Percentiles rank a stretch among this genome's conserved stretches.
Conservation (phyloP, 2,888 invertebrate genomes). For the Thera britannica region DNA sequence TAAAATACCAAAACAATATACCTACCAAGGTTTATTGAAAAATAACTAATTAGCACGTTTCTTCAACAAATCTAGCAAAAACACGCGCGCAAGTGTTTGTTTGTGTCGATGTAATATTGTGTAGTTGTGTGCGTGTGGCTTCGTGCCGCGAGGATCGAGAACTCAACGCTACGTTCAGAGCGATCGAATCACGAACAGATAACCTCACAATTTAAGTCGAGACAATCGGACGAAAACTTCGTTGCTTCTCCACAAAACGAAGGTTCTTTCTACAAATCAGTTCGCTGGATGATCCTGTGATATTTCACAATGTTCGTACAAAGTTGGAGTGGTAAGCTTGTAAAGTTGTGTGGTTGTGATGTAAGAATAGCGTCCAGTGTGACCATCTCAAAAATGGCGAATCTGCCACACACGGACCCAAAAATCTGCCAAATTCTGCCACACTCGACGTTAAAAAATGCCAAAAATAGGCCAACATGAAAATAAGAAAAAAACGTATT, state of each 20-base stretch:
- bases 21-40: not conserved
- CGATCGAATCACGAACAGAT: not conserved
- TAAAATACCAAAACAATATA: not conserved
- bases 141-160: not conserved
- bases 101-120: constrained; percentile 15
- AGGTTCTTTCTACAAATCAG: not conserved
- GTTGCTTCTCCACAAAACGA: not conserved
- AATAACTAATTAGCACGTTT: not conserved
- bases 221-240: not conserved
- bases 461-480: too few species aligned
- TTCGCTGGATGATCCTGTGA: not conserved
- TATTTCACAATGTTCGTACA: not conserved
- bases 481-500: too few species aligned
- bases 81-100: not conserved
- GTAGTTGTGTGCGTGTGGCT: constrained; percentile 24
- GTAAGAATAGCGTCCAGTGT: constrained; percentile 18
- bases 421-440: too few species aligned
- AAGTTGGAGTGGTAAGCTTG: constrained; percentile 26
- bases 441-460: too few species aligned
- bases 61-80: not conserved
- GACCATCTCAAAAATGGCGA: too few species aligned
- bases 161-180: constrained; percentile 16
- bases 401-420: too few species aligned
- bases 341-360: constrained; percentile 22
- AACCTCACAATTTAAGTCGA: not conserved